phyloP scores from a whole-genome alignment of 64 coral and sea anemone genomes.

The Dendronephthya gigantea region DNA sequence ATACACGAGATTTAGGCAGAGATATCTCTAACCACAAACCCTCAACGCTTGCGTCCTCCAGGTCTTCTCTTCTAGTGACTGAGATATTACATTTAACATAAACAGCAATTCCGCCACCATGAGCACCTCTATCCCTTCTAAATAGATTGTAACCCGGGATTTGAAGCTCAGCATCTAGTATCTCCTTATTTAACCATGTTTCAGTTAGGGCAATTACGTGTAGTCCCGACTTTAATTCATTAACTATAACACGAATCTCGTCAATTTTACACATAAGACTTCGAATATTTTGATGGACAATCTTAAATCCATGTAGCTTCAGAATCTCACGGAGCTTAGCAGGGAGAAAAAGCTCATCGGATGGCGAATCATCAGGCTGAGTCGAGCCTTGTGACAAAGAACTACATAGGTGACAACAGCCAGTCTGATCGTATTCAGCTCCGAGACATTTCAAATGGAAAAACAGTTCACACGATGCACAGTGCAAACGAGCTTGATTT shows the following conservation, averaged over 20 bases:
- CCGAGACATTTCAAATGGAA: not conserved
- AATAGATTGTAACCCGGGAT: not conserved
- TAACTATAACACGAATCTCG: too few species aligned
- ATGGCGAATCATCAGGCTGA: too few species aligned
- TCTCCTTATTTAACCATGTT: not conserved
- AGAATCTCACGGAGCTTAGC: not conserved
- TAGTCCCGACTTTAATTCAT: not conserved
- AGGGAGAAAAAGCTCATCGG: not conserved
- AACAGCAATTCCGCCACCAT: not conserved
- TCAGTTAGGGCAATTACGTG: not conserved
- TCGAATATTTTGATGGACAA: not conserved
- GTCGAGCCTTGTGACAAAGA: not conserved
- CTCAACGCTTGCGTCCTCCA: not conserved
- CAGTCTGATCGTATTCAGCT: not conserved
- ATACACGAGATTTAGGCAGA: slow-evolving; percentile 10
- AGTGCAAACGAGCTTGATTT: not conserved
- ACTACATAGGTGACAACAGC: not conserved
- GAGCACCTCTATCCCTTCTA: not conserved
- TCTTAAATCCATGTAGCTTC: too few species aligned
- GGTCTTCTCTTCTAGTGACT: not conserved
- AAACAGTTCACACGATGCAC: not conserved
- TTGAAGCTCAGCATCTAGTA: not conserved
- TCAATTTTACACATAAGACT: not conserved
- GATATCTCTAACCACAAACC: slow-evolving; percentile 25
- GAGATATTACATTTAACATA: slow-evolving; percentile 17